phyloP scores from a whole-genome alignment of 1,140 invertebrate genomes.

The Apocrypta bakeri region DNA sequence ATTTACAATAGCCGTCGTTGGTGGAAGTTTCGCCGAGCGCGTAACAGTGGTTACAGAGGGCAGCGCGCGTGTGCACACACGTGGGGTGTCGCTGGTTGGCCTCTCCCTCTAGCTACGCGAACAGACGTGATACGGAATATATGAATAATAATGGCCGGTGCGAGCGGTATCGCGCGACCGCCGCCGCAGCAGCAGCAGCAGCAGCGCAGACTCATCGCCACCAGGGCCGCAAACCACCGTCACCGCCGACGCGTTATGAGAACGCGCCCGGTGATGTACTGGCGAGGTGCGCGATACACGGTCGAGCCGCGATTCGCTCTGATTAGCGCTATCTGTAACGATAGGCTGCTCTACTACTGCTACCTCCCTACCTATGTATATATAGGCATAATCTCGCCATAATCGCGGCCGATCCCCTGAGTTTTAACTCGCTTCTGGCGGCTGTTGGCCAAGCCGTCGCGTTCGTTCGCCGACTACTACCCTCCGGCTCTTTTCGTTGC shows the following conservation, averaged over 20 bases:
- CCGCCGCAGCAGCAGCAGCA: conserved; percentile 51
- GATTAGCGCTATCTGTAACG: conserved; percentile 73
- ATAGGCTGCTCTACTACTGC: conserved; percentile 54
- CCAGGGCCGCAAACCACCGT: conserved; percentile 49
- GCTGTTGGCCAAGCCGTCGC: not conserved
- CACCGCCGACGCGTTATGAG: conserved; percentile 50
- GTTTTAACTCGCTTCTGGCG: conserved; percentile 25
- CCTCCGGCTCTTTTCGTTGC: not conserved
- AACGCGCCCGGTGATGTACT: conserved; percentile 63
- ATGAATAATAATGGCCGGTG: conserved; percentile 73
- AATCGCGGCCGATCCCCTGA: conserved; percentile 56
- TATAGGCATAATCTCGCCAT: conserved; percentile 60
- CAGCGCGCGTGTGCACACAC: too few species aligned
- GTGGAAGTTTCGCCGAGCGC: not conserved
- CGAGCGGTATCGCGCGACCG: conserved; percentile 62
- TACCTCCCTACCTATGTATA: not conserved
- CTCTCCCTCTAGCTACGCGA: conserved; percentile 57
- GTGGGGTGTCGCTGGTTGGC: conserved; percentile 34
- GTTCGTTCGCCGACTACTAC: too few species aligned
- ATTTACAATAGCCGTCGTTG: conserved; percentile 23
- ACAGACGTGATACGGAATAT: conserved; percentile 73
- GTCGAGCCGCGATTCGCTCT: conserved; percentile 66
- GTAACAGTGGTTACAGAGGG: conserved; percentile 1
- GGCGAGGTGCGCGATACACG: conserved; percentile 63
- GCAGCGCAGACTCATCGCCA: conserved; percentile 36